Evolutionary conservation across 2,888 invertebrate genomes (phyloP).

Genomic region (Synanthedon andrenaeformis): DNA sequence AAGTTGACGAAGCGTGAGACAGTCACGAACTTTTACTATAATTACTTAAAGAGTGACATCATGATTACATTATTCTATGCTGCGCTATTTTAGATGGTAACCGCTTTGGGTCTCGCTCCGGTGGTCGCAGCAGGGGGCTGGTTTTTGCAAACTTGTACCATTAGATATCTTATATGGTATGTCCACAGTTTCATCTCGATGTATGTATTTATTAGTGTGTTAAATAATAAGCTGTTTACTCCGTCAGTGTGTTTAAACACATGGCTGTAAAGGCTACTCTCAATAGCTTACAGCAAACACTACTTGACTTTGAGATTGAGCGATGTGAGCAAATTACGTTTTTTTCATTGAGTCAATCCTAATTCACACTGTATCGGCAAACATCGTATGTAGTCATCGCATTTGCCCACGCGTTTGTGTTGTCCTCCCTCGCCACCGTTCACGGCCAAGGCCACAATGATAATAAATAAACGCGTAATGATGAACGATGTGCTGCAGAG

Average conservation of each 20-base stretch:
- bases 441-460: slow-evolving; percentile 66
- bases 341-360: slow-evolving; percentile 28
- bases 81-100: slow-evolving; percentile 20
- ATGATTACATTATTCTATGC: slow-evolving; percentile 21
- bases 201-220: too few species aligned
- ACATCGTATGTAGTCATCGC: slow-evolving; percentile 26
- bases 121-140: slow-evolving; percentile 24
- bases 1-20: slow-evolving; percentile 18
- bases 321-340: slow-evolving; percentile 21
- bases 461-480: slow-evolving; percentile 55
- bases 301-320: slow-evolving; percentile 9
- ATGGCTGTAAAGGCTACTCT: neutral
- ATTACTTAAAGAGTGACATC: slow-evolving; percentile 30
- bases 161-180: slow-evolving; percentile 1
- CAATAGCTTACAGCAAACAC: neutral
- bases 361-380: slow-evolving; percentile 23
- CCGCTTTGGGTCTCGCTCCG: slow-evolving; percentile 20
- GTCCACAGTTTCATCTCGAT: neutral
- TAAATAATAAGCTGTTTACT: neutral
- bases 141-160: slow-evolving; percentile 11
- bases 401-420: slow-evolving; percentile 37
- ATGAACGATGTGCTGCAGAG: slow-evolving; percentile 53
- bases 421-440: slow-evolving; percentile 44
- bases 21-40: slow-evolving; percentile 35
- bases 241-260: too few species aligned